These are phyloP conservation scores for Rutpela maculata DNA, from an alignment of 2,888 invertebrate species.

Conservation along the genomic window DNA sequence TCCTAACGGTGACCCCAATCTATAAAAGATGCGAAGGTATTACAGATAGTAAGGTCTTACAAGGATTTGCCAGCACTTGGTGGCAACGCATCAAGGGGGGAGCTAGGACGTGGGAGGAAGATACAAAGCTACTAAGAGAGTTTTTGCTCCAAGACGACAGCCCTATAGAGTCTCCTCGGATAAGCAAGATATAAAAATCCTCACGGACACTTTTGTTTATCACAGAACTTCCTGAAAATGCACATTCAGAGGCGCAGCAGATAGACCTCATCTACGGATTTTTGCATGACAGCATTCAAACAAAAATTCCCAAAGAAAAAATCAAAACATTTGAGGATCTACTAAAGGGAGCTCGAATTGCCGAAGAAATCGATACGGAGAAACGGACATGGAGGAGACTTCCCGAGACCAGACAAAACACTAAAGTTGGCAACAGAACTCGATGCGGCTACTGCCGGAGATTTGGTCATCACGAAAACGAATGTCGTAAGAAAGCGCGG, in stretches of 20 bases:
- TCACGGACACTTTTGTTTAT: neutral
- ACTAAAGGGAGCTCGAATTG: neutral
- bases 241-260: neutral
- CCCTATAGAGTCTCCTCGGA: no score
- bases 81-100: no score
- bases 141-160: no score
- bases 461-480: neutral
- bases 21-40: no score
- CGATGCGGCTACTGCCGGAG: neutral
- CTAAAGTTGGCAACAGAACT: neutral
- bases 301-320: no score
- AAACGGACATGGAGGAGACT: neutral
- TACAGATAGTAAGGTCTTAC: no score
- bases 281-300: neutral
- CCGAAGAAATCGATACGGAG: neutral
- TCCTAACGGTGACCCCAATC: no score
- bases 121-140: no score
- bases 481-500: neutral
- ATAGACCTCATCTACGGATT: neutral
- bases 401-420: neutral
- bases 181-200: no score
- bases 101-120: no score
- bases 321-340: neutral
- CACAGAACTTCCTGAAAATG: neutral
- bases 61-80: no score